Evolutionary conservation across 2,888 invertebrate genomes (phyloP).

Genomic region (Agrochola circellaris): DNA sequence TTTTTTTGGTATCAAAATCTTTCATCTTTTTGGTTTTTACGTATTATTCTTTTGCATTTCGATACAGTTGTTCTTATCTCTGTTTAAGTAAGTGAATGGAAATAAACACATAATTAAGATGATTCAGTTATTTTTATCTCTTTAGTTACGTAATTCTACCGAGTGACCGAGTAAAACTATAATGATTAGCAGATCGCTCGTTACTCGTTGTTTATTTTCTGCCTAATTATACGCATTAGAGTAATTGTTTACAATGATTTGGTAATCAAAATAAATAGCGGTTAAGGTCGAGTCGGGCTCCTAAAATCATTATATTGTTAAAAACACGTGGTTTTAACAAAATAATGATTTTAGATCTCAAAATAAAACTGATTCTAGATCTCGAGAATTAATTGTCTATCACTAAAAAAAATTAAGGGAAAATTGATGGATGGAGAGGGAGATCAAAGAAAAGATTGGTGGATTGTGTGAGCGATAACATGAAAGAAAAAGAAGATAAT

Average conservation of each 20-base stretch:
- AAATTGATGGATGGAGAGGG: background rate
- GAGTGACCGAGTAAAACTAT: conserved; percentile 24
- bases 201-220: conserved; percentile 44
- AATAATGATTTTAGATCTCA: background rate
- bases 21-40: background rate
- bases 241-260: conserved; percentile 15
- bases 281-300: background rate
- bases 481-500: background rate
- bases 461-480: background rate
- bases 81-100: conserved; percentile 2
- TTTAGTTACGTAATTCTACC: conserved; percentile 15
- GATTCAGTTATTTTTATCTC: conserved; percentile 13
- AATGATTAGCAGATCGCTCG: conserved; percentile 11
- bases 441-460: background rate
- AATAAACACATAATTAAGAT: conserved; percentile 16
- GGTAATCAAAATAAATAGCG: background rate
- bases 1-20: background rate
- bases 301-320: too few relatives aligned
- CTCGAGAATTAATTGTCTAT: too few relatives aligned
- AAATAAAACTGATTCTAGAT: background rate
- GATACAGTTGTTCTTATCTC: background rate
- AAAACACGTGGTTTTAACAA: too few relatives aligned
- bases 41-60: background rate
- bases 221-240: conserved; percentile 34
- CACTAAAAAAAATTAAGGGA: background rate